Conservation (phyloP, 2,113 vertebrate species). For the Ptyas mucosa region DNA sequence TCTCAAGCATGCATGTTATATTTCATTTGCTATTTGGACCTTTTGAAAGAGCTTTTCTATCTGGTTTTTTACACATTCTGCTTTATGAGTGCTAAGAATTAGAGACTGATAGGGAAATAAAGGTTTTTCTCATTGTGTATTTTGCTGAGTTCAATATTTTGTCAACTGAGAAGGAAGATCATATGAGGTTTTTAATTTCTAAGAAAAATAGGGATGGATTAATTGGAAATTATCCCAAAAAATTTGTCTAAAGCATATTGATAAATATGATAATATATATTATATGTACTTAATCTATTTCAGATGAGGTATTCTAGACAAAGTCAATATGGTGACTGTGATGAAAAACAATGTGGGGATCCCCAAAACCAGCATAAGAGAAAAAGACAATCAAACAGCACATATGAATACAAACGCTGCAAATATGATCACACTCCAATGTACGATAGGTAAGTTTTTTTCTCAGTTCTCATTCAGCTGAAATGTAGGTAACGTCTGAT, state of each 20-base stretch:
- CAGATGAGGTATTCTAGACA: slow-evolving; percentile 75
- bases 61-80: not conserved
- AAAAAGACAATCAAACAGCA: slow-evolving; percentile 67
- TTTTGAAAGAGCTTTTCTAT: not conserved
- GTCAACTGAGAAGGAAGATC: not conserved
- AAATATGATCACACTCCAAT: slow-evolving; percentile 48
- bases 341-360: slow-evolving; percentile 68
- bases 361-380: slow-evolving; percentile 58
- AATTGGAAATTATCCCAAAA: not conserved
- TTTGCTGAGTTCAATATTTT: not conserved
- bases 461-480: accelerated
- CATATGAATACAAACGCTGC: slow-evolving; percentile 70
- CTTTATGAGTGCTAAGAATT: not conserved
- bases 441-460: slow-evolving; percentile 69
- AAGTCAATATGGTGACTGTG: slow-evolving; percentile 61
- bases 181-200: not conserved
- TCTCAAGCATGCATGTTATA: not conserved
- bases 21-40: not conserved
- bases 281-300: not conserved
- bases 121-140: not conserved
- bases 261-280: not conserved
- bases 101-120: not conserved
- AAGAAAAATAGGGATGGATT: not conserved
- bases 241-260: not conserved
- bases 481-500: not conserved